phyloP scores from a whole-genome alignment of 2,797 vertebrate species.

The Sorex maritimensis region DNA sequence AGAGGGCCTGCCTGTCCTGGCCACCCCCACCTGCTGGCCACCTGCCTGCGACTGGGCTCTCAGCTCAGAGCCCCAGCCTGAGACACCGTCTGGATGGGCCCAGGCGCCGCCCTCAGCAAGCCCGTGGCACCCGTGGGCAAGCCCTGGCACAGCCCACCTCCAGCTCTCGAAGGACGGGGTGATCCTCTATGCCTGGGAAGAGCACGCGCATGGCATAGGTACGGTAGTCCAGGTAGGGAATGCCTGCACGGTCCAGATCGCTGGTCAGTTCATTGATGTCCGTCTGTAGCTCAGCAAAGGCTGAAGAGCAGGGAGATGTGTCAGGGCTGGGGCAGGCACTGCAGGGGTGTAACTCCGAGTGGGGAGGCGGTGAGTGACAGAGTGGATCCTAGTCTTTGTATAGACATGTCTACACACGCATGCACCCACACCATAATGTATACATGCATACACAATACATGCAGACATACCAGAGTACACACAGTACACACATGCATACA shows the following conservation, averaged over 20 bases:
- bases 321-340: too few relatives aligned
- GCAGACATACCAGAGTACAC: too few relatives aligned
- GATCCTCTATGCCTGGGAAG: slow-evolving; percentile 98
- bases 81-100: too few relatives aligned
- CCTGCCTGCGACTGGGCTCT: not conserved
- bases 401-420: too few relatives aligned
- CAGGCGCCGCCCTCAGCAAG: too few relatives aligned
- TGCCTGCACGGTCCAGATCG: slow-evolving; percentile 96
- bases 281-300: slow-evolving; percentile 97
- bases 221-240: slow-evolving; percentile 97
- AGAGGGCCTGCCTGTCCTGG: too few relatives aligned
- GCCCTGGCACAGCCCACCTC: slow-evolving; percentile 87
- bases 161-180: slow-evolving; percentile 96
- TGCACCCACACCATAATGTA: too few relatives aligned
- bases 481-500: too few relatives aligned
- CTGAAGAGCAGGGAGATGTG: slow-evolving; percentile 77
- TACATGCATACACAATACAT: too few relatives aligned
- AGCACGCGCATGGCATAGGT: slow-evolving; percentile 98
- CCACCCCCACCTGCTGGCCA: not conserved
- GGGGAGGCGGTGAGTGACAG: too few relatives aligned
- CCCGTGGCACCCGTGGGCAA: not conserved
- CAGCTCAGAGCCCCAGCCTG: too few relatives aligned
- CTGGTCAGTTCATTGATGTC: slow-evolving; percentile 97
- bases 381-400: too few relatives aligned
- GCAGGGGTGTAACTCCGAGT: rapidly evolving